Evolutionary conservation across 2,888 invertebrate species (phyloP).

Genomic region (Hypomecis punctinalis): DNA sequence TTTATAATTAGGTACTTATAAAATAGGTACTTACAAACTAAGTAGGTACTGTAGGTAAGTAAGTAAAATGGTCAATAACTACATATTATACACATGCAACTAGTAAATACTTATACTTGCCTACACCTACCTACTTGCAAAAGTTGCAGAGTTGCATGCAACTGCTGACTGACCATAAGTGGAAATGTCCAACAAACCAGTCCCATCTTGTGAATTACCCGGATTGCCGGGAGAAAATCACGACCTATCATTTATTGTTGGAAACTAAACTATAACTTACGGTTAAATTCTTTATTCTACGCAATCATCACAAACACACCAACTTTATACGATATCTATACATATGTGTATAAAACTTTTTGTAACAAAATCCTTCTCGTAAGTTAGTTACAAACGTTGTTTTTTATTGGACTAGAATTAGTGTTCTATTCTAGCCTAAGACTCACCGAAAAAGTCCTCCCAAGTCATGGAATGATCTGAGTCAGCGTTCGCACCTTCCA

Average conservation of each 20-base stretch:
- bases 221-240: constrained; percentile 62
- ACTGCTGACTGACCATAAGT: constrained; percentile 58
- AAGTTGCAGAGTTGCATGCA: constrained; percentile 44
- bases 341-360: too few species aligned
- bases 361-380: too few species aligned
- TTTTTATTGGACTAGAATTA: background rate
- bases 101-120: too few species aligned
- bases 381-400: background rate
- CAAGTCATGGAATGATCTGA: constrained; percentile 89
- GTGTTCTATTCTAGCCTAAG: background rate
- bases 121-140: too few species aligned
- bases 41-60: too few species aligned
- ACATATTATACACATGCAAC: too few species aligned
- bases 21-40: too few species aligned
- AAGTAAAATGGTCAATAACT: too few species aligned
- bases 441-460: constrained; percentile 90
- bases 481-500: constrained; percentile 85
- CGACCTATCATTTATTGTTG: constrained; percentile 36
- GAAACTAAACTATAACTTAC: background rate
- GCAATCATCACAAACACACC: too few species aligned
- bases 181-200: constrained; percentile 73
- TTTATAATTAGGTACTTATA: too few species aligned
- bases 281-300: background rate
- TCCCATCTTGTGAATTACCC: constrained; percentile 55
- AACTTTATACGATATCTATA: too few species aligned